Base-by-base conservation (phyloP, 2,888 invertebrate species). In the Seladonia tumulorum region DNA sequence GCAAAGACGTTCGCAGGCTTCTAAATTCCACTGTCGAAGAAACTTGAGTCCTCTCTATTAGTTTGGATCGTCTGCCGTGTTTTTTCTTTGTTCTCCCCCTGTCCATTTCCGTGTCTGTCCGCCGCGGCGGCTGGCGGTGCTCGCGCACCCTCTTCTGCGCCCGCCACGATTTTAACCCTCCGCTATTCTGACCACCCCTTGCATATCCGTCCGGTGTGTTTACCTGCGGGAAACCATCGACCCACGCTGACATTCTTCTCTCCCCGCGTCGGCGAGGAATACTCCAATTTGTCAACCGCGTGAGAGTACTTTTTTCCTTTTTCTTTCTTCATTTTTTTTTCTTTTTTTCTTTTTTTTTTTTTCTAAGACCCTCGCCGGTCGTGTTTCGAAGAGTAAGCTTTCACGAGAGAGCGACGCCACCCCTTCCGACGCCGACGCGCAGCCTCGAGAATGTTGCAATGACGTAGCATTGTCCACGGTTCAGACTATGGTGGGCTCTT, bases 281-380 rank as follows among this genome's bases (percentile, higher is more conserved):
- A 90, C 91, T 91, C 89, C 92, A 92, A 92, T 92, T 92, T 92
- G 91, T 92, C 92, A 92, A 88, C 90, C 89, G 88, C 89, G 89
- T 83, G 86, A 82, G 89, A 92, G 90, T 88, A 88, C 89, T 39
- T 68, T 68, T 68, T 87, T 89, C 89, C 89, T 90, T 68, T 35
- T 35, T 35, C 85, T 88, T 90, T 89, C 90, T 57, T 87, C 86
- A 35, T 35, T 35, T 35, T 2, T 35, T 35, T 2, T 35, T 35
- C 89, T 90, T 68, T 68, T 35, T 35, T 66, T 86, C 89, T 90
- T 68, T 68, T 35, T 35, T 66, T 86, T 88, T 90, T 88, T 90
- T 57, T 87, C 86, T 81, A 84, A 89, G 89, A 89, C 84, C 85
- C 86, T 83, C 79, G 85, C 85, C 87, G 77, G 83, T 79, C 82